Conservation (phyloP, 2,113 vertebrate species). For the Amphiprion ocellaris region DNA sequence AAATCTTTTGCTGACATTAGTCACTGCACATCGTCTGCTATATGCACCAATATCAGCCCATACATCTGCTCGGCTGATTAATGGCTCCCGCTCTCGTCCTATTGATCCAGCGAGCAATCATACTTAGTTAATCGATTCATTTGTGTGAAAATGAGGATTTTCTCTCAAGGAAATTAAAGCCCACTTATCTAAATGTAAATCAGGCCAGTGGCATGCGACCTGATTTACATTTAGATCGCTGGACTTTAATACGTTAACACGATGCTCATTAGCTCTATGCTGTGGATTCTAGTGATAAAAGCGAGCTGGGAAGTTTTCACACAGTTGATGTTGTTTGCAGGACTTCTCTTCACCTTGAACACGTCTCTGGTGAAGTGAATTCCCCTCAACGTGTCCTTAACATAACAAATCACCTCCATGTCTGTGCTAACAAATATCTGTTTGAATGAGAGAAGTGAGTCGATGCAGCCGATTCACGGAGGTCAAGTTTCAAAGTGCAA, state of each 20-base stretch:
- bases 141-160: conserved; percentile 31
- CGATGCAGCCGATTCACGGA: no score
- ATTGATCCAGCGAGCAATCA: conserved; percentile 23
- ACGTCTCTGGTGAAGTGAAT: no score
- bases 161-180: conserved; percentile 27
- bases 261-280: background rate
- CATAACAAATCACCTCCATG: no score
- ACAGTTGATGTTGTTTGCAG: background rate
- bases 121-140: conserved; percentile 19
- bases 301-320: background rate
- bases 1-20: no score
- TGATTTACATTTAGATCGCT: conserved; percentile 9
- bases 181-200: conserved; percentile 42
- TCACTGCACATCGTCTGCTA: no score
- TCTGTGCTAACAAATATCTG: no score
- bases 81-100: conserved; percentile 4
- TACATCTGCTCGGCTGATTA: background rate
- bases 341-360: no score
- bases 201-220: background rate
- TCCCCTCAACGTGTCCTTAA: no score
- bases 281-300: background rate
- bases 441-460: no score
- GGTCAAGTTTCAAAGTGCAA: no score
- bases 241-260: background rate
- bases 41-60: no score